Conservation (phyloP, 2,888 invertebrate genomes). For the Ophioninae sp. region DNA sequence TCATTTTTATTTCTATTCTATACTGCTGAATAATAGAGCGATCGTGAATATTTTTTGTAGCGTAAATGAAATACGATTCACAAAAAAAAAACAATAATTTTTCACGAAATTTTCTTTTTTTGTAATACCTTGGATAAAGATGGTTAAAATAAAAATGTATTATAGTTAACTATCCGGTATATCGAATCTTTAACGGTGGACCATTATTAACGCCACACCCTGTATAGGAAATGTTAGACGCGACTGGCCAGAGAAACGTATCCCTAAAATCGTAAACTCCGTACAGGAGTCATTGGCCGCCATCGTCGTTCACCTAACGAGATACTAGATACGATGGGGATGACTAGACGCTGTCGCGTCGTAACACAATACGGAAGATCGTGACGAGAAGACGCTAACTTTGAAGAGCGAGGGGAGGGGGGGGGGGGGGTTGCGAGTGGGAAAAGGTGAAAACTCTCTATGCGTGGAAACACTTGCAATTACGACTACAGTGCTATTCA, state of each 20-base stretch:
- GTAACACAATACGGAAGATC: constrained; percentile 54
- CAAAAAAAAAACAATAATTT: too few species aligned
- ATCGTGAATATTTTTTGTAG: too few species aligned
- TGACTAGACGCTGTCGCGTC: constrained; percentile 53
- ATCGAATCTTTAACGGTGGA: too few species aligned
- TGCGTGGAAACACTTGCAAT: background rate
- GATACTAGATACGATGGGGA: constrained; percentile 55
- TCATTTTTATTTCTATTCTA: too few species aligned
- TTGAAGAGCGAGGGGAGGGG: background rate
- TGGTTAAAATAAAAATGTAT: too few species aligned
- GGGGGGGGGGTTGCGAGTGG: background rate
- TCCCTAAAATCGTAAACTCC: constrained; percentile 52
- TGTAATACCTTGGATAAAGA: too few species aligned
- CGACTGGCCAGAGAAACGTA: constrained; percentile 17
- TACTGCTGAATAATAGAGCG: too few species aligned
- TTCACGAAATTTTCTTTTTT: too few species aligned
- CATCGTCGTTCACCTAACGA: constrained; percentile 49
- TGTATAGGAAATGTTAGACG: constrained; percentile 11
- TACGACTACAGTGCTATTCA: constrained; percentile 5
- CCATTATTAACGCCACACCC: too few species aligned
- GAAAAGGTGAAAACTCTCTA: constrained; percentile 11
- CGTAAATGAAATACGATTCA: too few species aligned
- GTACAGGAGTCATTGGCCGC: constrained; percentile 37
- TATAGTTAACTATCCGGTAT: too few species aligned
- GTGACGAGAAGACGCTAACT: constrained; percentile 18